Evolutionary conservation across 1,140 invertebrate species (phyloP), one percentile per base, ranked within the genome.

Genomic region (Drosophila orena): DNA sequence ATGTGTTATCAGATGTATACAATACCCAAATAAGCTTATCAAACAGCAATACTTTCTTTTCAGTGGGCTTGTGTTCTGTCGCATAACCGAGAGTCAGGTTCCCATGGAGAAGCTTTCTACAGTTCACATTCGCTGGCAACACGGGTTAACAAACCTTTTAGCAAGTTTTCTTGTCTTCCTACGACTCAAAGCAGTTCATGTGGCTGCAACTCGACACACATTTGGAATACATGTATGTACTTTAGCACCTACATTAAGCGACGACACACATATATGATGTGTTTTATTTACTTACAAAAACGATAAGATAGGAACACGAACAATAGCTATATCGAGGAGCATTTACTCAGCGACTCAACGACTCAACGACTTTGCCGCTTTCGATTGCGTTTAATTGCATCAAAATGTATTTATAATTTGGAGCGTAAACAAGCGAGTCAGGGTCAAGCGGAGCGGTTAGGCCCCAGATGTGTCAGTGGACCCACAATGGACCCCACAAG

Each of bases 371-470:
- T 68, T 56, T 71, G 61, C 52, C 55, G 57, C 43, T 37, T 83
- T 75, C 52, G 79, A 83, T 83, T 64, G 69, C 56, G 43, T 57
- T 64, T 50, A 64, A 81, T 83, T 83, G 79, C 79, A 81, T 65
- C 79, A 79, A 83, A 83, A 75, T 69, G 0, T 79, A 79, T 81
- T 75, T 84, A 75, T 83, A 74, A 58, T 69, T 56, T 30, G 50
- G 42, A 60, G 59, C 54, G 71, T 40, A 43, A 50, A 46, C 52
- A 37, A 37, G 37, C 37, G 43, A 37, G 66, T 83, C 80, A 79
- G 49, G 80, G 80, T 76, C 76, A 75, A 22, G 17, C n/a, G 27
- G 20, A 68, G 43, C 35, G 52, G 17, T 69, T 57, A 17, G 61
- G 11, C 50, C 50, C 34, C 30, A 47, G 12, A 57, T 55, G 24